Conservation (phyloP, 2,888 invertebrate species). For the Tenthredo livida region DNA sequence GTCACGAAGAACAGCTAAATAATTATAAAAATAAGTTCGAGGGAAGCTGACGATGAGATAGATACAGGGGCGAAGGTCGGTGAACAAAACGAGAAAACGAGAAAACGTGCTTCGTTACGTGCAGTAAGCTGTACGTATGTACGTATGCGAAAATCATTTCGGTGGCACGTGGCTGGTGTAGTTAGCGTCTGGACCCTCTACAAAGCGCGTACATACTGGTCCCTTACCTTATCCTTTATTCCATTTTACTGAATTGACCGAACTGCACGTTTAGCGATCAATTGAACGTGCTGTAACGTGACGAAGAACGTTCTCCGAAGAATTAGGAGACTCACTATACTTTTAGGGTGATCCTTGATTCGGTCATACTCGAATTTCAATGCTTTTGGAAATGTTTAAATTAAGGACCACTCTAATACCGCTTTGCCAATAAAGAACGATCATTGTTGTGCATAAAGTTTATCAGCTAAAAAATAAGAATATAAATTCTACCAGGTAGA, state of each 20-base stretch:
- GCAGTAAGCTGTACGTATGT: neutral
- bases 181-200: constrained; percentile 3
- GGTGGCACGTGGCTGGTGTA: constrained; percentile 20
- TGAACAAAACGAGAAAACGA: constrained; percentile 18
- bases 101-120: constrained; percentile 33
- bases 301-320: neutral
- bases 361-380: too few species aligned
- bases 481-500: neutral
- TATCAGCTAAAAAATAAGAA: neutral
- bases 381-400: too few species aligned
- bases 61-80: neutral
- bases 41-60: neutral
- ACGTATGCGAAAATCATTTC: constrained; percentile 31
- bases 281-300: constrained; percentile 17
- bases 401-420: too few species aligned
- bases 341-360: too few species aligned
- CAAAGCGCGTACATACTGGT: neutral
- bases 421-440: too few species aligned
- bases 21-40: neutral
- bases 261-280: constrained; percentile 27
- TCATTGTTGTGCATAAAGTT: neutral
- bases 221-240: neutral
- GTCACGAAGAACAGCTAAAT: neutral
- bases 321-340: neutral
- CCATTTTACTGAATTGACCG: constrained; percentile 14